These are phyloP conservation scores for Campoplex capitator DNA, from an alignment of 2,888 invertebrate genomes.

Conservation along the genomic window DNA sequence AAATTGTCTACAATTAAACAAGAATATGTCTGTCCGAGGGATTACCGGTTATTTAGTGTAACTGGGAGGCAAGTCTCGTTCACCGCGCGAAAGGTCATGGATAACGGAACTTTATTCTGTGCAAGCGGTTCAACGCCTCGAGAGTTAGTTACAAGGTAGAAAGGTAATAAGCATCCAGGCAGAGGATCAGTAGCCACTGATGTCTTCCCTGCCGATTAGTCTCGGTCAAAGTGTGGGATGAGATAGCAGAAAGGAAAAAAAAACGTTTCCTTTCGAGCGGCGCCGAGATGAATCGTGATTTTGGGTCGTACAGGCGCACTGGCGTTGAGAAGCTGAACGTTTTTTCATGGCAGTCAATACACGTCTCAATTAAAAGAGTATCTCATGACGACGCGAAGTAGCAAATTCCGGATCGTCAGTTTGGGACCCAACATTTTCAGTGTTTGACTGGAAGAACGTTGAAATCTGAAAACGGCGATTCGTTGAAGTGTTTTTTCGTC, in stretches of 20 bases:
- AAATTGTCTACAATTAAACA: conserved; percentile 1
- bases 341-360: not conserved
- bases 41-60: conserved; percentile 7
- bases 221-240: conserved; percentile 33
- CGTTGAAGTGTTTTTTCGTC: not conserved
- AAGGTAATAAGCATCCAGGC: not conserved
- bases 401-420: not conserved
- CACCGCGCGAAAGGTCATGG: conserved; percentile 49
- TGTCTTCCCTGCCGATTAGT: conserved; percentile 52
- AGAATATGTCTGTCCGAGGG: conserved; percentile 16
- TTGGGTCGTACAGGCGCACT: not conserved
- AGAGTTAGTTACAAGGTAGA: conserved; percentile 42
- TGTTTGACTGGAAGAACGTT: not conserved
- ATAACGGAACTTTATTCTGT: conserved; percentile 54
- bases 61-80: conserved; percentile 51
- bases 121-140: conserved; percentile 55
- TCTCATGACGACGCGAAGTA: not conserved
- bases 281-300: conserved; percentile 23
- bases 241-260: conserved; percentile 15
- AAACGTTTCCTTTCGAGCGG: not conserved
- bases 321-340: not conserved
- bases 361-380: not conserved
- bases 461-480: not conserved
- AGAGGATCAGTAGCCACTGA: conserved; percentile 45
- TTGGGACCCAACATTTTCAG: not conserved